Percentiles rank a stretch among this genome's conserved stretches.
Evolutionary conservation across 2,113 vertebrate species (phyloP).

Genomic region (Pituophis catenifer): DNA sequence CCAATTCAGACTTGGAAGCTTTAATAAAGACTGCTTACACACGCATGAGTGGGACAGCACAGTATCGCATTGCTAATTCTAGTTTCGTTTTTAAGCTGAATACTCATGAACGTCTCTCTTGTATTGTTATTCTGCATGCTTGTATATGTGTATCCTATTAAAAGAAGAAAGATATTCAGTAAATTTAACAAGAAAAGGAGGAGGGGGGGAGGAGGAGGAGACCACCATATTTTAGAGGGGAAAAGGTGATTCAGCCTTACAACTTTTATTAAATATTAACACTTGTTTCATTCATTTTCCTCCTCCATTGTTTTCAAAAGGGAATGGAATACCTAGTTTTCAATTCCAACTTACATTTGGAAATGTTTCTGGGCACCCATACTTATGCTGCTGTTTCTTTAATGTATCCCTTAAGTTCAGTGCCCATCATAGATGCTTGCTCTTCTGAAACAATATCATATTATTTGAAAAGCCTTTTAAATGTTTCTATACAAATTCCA

Average conservation of each 20-base stretch:
- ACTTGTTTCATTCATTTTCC: background rate
- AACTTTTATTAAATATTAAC: background rate
- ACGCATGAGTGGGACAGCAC: background rate
- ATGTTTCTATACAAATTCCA: conserved; percentile 9
- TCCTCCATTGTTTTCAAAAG: background rate
- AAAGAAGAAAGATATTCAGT: background rate
- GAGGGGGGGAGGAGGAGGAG: background rate
- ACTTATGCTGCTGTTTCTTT: background rate
- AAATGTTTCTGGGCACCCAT: too few species aligned
- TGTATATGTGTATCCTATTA: background rate
- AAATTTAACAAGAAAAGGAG: background rate
- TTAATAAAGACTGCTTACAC: too few species aligned
- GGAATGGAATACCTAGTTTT: background rate
- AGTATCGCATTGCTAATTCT: background rate
- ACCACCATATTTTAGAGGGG: background rate
- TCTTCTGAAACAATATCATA: conserved; percentile 27
- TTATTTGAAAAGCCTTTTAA: conserved; percentile 7
- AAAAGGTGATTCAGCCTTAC: background rate
- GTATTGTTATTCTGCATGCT: background rate
- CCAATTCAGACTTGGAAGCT: too few species aligned
- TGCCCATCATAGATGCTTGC: background rate
- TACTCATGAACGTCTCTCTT: background rate
- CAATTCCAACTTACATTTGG: background rate
- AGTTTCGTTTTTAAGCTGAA: background rate
- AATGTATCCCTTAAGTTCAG: background rate